phyloP scores from a whole-genome alignment of 2,113 vertebrate genomes.

The Pelecanus crispus region DNA sequence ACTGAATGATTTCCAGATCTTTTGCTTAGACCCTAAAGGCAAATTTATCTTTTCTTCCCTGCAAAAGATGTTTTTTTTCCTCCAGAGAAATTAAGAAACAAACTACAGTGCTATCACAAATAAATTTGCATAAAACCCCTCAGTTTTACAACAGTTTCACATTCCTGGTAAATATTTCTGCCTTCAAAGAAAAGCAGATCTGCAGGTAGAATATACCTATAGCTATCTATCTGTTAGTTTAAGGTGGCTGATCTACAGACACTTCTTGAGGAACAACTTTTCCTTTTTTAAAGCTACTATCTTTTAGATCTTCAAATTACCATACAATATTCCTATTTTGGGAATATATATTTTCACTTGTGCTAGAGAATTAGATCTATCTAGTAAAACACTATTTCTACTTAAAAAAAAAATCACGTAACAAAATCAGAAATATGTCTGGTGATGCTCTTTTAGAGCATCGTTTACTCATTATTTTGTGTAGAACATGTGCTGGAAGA shows the following conservation, averaged over 20 bases:
- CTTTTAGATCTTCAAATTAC: background rate
- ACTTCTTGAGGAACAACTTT: background rate
- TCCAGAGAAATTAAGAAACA: background rate
- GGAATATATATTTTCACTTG: background rate
- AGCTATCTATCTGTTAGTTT: background rate
- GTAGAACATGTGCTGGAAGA: background rate
- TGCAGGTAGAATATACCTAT: background rate
- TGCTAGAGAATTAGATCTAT: background rate
- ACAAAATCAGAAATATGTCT: constrained; percentile 7
- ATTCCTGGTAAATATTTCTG: background rate
- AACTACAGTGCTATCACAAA: background rate
- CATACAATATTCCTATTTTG: background rate
- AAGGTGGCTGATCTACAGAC: background rate
- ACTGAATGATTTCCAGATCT: background rate
- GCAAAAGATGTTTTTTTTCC: background rate
- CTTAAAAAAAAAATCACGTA: background rate
- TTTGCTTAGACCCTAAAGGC: background rate
- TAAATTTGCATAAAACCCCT: background rate
- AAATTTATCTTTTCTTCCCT: background rate
- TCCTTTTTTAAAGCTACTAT: background rate
- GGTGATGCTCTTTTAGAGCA: background rate
- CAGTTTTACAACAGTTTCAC: background rate
- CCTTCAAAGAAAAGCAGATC: background rate
- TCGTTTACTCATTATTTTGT: constrained; percentile 38
- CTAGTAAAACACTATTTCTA: background rate